Evolutionary conservation across 2,888 invertebrate genomes (phyloP).

Genomic region (Rhogogaster chlorosoma): DNA sequence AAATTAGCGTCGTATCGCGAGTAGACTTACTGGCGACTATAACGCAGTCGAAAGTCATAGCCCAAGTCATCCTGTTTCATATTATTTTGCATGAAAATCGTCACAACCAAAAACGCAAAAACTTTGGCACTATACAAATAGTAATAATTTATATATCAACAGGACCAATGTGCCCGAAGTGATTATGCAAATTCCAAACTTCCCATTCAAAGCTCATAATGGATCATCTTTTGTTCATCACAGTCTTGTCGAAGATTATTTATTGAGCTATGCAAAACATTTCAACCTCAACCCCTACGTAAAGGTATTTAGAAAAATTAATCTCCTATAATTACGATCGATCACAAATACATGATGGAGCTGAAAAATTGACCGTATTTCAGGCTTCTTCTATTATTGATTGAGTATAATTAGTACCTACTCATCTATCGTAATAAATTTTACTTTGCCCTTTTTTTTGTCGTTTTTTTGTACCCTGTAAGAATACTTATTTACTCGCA

Average conservation of each 20-base stretch:
- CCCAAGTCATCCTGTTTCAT: not conserved
- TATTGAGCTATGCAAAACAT: constrained; percentile 84
- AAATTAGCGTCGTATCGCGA: constrained; percentile 7
- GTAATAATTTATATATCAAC: constrained; percentile 58
- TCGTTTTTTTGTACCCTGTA: not conserved
- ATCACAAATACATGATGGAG: not conserved
- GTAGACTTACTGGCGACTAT: not conserved
- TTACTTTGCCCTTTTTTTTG: not conserved
- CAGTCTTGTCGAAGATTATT: constrained; percentile 85
- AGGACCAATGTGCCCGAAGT: constrained; percentile 97
- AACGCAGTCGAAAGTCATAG: not conserved
- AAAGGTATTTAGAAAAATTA: constrained; percentile 79
- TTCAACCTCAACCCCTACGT: constrained; percentile 83
- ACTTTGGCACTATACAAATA: not conserved
- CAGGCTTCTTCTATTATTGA: not conserved
- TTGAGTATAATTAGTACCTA: not conserved
- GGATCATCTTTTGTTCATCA: constrained; percentile 87
- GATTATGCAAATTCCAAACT: constrained; percentile 94
- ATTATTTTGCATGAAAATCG: not conserved
- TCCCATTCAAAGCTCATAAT: constrained; percentile 87
- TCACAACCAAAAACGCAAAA: not conserved
- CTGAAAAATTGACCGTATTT: not conserved
- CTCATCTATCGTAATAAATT: not conserved
- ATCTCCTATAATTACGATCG: not conserved
- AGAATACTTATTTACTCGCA: constrained; percentile 52